Evolutionary conservation across 1,140 invertebrate genomes (phyloP).

Genomic region (Scaptodrosophila lebanonensis): DNA sequence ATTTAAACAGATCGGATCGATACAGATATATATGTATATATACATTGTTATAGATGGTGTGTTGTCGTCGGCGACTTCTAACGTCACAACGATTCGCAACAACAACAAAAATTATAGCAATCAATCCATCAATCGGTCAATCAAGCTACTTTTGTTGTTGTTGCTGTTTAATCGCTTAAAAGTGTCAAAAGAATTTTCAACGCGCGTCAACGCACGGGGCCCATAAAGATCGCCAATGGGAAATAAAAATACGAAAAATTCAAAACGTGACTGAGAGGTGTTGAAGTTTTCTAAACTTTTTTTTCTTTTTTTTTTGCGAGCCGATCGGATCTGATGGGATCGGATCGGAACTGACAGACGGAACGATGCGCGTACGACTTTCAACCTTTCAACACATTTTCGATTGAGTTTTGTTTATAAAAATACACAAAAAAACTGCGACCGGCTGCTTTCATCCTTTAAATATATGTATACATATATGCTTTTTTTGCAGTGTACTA

Average conservation of each 20-base stretch:
- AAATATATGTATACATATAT: too few species aligned
- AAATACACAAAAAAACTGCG: background rate
- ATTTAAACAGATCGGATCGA: slow-evolving; percentile 2
- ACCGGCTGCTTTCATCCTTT: background rate
- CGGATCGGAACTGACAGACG: slow-evolving; percentile 33
- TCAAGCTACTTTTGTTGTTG: slow-evolving; percentile 16
- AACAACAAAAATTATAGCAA: slow-evolving; percentile 4
- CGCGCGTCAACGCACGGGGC: slow-evolving; percentile 46
- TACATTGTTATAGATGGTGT: background rate
- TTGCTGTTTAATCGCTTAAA: too few species aligned
- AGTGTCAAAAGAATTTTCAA: slow-evolving; percentile 27
- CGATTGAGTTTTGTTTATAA: slow-evolving; percentile 10
- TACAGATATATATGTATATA: background rate
- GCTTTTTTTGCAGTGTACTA: slow-evolving; percentile 47
- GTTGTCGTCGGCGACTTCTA: slow-evolving; percentile 24
- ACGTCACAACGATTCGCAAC: slow-evolving; percentile 30
- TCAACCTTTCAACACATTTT: slow-evolving; percentile 13
- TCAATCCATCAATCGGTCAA: slow-evolving; percentile 23
- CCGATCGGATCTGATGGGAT: slow-evolving; percentile 19
- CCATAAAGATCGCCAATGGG: slow-evolving; percentile 40
- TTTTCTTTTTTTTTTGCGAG: slow-evolving; percentile 1
- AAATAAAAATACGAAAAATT: slow-evolving; percentile 11
- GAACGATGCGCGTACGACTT: slow-evolving; percentile 19
- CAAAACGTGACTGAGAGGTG: slow-evolving; percentile 27
- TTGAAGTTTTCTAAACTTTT: slow-evolving; percentile 18